Evolutionary conservation across 2,888 invertebrate genomes (phyloP).

Genomic region (Volucella bombylans): DNA sequence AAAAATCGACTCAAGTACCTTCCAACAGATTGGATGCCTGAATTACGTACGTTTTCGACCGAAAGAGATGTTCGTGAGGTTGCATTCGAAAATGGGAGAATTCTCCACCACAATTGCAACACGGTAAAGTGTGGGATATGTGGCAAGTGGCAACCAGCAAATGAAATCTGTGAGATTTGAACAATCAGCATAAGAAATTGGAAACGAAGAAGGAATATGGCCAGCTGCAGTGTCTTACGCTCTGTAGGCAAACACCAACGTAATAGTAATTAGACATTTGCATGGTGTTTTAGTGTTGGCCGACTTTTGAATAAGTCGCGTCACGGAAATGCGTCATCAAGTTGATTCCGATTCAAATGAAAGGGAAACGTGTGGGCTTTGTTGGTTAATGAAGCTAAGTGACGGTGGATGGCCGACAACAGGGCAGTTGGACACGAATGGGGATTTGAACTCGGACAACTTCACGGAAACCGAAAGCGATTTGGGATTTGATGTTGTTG

Average conservation of each 20-base stretch:
- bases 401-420: constrained; percentile 1
- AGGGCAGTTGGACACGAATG: too few species aligned
- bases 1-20: background rate
- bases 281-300: constrained; percentile 54
- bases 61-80: constrained; percentile 47
- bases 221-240: too few species aligned
- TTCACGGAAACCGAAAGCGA: too few species aligned
- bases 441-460: too few species aligned
- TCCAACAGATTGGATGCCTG: constrained; percentile 42
- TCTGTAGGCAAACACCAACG: constrained; percentile 45
- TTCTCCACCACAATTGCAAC: constrained; percentile 10
- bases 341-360: constrained; percentile 54
- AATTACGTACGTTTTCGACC: constrained; percentile 49
- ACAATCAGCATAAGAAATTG: too few species aligned
- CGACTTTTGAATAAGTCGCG: constrained; percentile 63
- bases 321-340: constrained; percentile 73
- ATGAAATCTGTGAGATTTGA: too few species aligned
- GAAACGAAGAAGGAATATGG: too few species aligned
- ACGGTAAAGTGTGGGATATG: background rate
- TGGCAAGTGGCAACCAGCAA: too few species aligned
- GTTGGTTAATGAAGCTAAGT: constrained; percentile 42
- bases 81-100: constrained; percentile 5
- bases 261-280: constrained; percentile 67
- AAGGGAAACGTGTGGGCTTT: constrained; percentile 64
- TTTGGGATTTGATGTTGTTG: too few species aligned